Evolutionary conservation across 2,888 invertebrate species (phyloP).

Genomic region (Actias luna): DNA sequence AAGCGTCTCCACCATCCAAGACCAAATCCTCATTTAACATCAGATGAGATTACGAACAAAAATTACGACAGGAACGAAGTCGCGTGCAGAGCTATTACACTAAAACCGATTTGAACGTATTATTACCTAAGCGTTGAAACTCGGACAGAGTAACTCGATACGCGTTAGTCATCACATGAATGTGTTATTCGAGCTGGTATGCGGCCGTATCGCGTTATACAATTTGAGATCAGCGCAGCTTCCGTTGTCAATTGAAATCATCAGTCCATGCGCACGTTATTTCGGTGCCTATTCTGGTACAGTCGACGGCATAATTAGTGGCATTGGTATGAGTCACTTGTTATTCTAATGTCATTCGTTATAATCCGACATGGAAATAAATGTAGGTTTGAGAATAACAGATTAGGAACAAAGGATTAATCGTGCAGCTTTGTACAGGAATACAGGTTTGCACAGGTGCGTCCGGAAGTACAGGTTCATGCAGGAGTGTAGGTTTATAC

Average conservation of each 20-base stretch:
- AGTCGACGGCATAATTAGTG: not conserved
- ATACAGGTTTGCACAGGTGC: too few relatives aligned
- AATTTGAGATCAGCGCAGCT: slow-evolving; percentile 54
- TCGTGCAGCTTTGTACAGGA: too few relatives aligned
- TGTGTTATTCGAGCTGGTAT: slow-evolving; percentile 14
- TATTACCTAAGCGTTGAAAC: not conserved
- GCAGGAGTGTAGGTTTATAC: too few relatives aligned
- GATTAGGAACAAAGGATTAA: too few relatives aligned
- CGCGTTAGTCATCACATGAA: slow-evolving; percentile 12
- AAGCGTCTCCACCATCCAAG: too few relatives aligned
- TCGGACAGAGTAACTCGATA: slow-evolving; percentile 5
- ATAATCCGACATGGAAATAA: not conserved
- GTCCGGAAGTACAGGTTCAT: too few relatives aligned
- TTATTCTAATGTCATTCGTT: not conserved
- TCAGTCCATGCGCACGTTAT: slow-evolving; percentile 48
- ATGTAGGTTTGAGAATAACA: too few relatives aligned
- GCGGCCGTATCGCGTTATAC: slow-evolving; percentile 35
- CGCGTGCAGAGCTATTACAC: too few relatives aligned
- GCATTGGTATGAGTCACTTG: not conserved
- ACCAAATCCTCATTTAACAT: too few relatives aligned
- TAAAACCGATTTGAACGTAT: not conserved
- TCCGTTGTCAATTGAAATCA: slow-evolving; percentile 64
- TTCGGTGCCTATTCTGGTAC: slow-evolving; percentile 56
- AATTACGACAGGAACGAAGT: too few relatives aligned
- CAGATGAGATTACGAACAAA: too few relatives aligned